Percentiles rank a stretch among this genome's conserved stretches.
Conservation (phyloP, 1,140 invertebrate species). For the Heliothis virescens region DNA sequence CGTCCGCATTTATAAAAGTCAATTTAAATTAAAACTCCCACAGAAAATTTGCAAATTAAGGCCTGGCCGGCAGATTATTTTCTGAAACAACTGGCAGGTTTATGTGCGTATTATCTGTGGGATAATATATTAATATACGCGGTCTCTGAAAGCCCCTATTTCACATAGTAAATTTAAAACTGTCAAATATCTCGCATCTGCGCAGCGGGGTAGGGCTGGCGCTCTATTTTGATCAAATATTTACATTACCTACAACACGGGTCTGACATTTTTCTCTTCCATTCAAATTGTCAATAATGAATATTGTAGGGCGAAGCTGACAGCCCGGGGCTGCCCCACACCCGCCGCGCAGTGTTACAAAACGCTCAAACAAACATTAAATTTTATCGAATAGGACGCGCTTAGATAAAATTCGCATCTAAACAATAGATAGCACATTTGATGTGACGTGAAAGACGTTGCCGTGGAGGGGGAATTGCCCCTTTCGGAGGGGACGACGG, state of each 20-base stretch:
- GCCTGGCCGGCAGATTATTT: constrained; percentile 23
- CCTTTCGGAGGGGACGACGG: neutral
- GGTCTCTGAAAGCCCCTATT: constrained; percentile 35
- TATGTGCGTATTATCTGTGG: constrained; percentile 38
- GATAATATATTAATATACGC: constrained; percentile 46
- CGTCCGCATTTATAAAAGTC: constrained; percentile 25
- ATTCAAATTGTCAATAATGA: constrained; percentile 72
- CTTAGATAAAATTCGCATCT: constrained; percentile 51
- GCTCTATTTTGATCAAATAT: constrained; percentile 73
- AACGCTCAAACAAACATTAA: constrained; percentile 45
- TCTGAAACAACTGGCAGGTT: constrained; percentile 39
- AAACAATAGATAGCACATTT: constrained; percentile 52
- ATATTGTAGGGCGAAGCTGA: constrained; percentile 59
- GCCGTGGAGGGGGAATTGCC: neutral
- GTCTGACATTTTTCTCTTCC: constrained; percentile 73
- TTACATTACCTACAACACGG: constrained; percentile 69
- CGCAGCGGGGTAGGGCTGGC: constrained; percentile 49
- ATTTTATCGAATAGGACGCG: constrained; percentile 52
- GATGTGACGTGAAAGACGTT: constrained; percentile 49
- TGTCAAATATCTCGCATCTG: constrained; percentile 52
- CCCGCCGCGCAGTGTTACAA: constrained; percentile 32
- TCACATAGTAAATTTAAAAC: constrained; percentile 49
- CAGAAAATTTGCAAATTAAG: constrained; percentile 39
- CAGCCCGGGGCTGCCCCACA: constrained; percentile 44
- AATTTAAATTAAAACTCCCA: constrained; percentile 36